Conservation (phyloP, 2,113 vertebrate genomes). For the Donacobius atricapilla region DNA sequence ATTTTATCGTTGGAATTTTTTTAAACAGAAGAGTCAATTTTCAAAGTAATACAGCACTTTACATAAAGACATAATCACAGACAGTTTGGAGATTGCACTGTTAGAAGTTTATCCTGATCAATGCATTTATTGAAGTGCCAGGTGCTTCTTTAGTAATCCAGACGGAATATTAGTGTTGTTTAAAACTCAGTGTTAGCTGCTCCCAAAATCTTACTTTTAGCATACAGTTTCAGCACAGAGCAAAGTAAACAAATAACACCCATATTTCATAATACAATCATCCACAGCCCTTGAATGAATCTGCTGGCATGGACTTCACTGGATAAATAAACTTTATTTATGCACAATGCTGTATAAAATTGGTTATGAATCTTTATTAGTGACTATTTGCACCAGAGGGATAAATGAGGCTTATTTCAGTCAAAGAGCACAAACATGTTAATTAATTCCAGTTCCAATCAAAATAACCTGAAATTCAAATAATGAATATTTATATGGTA, state of each 20-base stretch:
- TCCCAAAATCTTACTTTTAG: not conserved
- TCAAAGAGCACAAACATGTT: slow-evolving; percentile 31
- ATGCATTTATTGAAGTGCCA: slow-evolving; percentile 30
- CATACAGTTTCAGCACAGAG: not conserved
- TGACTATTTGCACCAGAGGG: not conserved
- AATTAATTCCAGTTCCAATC: slow-evolving; percentile 48
- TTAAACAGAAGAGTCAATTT: slow-evolving; percentile 12
- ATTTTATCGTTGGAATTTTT: not conserved
- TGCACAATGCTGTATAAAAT: not conserved
- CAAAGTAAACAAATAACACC: not conserved
- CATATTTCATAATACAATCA: not conserved
- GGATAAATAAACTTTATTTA: not conserved
- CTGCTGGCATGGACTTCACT: not conserved
- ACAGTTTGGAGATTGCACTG: not conserved
- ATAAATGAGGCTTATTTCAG: slow-evolving; percentile 28
- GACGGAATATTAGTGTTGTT: not conserved
- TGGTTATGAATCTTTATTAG: not conserved
- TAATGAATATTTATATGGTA: not conserved
- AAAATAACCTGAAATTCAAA: slow-evolving; percentile 30
- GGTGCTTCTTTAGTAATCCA: slow-evolving; percentile 1
- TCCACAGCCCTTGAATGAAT: not conserved
- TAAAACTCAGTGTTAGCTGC: not conserved
- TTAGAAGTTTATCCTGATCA: slow-evolving; percentile 30
- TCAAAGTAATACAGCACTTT: not conserved
- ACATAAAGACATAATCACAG: not conserved